Percentiles rank a stretch among this genome's conserved stretches.
phyloP scores from a whole-genome alignment of 1,140 invertebrate species.

The Acyrthosiphon pisum region DNA sequence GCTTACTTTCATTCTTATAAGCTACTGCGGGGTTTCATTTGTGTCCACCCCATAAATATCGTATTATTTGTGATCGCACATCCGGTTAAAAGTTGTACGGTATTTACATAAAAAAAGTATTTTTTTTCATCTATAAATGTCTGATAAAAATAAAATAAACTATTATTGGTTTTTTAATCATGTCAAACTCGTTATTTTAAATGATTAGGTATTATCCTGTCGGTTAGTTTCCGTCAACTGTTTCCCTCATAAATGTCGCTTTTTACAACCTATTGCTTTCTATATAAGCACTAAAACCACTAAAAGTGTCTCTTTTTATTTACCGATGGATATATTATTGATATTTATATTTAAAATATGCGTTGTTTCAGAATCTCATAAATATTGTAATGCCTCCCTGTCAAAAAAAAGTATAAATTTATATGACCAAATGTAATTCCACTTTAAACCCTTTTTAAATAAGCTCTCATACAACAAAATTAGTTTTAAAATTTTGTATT shows the following conservation, averaged over 20 bases:
- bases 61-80: neutral
- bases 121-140: neutral
- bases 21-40: neutral
- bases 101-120: neutral
- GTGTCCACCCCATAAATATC: neutral
- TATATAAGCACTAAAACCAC: neutral
- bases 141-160: neutral
- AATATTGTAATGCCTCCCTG: neutral
- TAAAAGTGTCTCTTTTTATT: neutral
- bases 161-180: neutral
- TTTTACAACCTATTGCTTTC: constrained; percentile 18
- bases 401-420: neutral
- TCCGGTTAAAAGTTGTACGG: neutral
- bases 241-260: neutral
- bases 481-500: neutral
- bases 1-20: neutral
- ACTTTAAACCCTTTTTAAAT: neutral
- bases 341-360: neutral
- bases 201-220: neutral
- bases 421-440: neutral
- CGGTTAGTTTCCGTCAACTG: constrained; percentile 5
- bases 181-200: neutral
- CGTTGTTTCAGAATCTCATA: neutral
- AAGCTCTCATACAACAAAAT: neutral
- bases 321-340: neutral